Evolutionary conservation across 1,140 invertebrate species (phyloP).

Genomic region (Vollenhovia emeryi): DNA sequence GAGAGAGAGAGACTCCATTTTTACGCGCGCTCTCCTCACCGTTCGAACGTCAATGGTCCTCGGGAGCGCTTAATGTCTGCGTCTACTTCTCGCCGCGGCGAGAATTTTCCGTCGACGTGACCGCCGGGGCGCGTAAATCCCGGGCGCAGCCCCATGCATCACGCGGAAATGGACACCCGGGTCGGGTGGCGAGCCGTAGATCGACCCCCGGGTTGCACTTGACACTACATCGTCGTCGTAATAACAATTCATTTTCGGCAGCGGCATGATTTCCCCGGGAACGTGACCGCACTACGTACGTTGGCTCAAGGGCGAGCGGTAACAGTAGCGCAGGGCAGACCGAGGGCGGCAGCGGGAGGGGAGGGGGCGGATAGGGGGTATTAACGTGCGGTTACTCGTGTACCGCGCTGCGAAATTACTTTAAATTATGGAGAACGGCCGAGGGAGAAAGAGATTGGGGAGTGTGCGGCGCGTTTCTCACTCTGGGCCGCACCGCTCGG

Average conservation of each 20-base stretch:
- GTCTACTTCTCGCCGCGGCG: not conserved
- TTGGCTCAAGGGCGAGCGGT: constrained; percentile 52
- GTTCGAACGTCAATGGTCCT: not conserved
- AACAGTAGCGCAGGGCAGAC: not conserved
- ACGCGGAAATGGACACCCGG: constrained; percentile 46
- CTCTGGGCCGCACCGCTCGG: not conserved
- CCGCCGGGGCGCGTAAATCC: constrained; percentile 29
- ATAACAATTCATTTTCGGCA: constrained; percentile 61
- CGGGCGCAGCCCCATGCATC: constrained; percentile 24
- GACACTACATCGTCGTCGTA: constrained; percentile 58
- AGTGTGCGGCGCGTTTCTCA: constrained; percentile 47
- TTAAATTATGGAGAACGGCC: constrained; percentile 55
- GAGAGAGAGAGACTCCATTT: too few relatives aligned
- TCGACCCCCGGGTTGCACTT: constrained; percentile 46
- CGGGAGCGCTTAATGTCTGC: not conserved
- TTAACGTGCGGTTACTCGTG: constrained; percentile 51
- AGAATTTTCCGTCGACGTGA: constrained; percentile 26
- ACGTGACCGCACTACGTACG: constrained; percentile 59
- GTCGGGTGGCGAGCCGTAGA: constrained; percentile 40
- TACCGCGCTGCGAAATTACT: constrained; percentile 48
- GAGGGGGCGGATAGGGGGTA: not conserved
- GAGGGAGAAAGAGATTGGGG: constrained; percentile 45
- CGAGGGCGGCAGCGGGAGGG: too few relatives aligned
- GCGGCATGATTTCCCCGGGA: constrained; percentile 51
- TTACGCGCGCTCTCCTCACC: not conserved